phyloP scores from a whole-genome alignment of 2,113 vertebrate species.

The Tympanuchus pallidicinctus region DNA sequence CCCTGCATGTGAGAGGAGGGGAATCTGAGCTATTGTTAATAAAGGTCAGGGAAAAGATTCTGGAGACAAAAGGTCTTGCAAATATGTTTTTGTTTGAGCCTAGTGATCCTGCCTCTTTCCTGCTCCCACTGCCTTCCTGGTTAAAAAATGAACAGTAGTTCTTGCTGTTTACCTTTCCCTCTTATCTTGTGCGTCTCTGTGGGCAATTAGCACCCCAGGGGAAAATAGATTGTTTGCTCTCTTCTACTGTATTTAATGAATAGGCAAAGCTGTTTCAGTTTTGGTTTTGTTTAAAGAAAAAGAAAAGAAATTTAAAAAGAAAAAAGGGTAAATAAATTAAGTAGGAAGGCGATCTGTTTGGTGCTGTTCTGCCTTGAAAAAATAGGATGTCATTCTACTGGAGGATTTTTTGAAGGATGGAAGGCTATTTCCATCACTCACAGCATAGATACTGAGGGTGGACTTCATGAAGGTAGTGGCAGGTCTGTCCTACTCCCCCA shows the following conservation, averaged over 20 bases:
- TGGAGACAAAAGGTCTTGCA: not conserved
- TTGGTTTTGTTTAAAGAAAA: not conserved
- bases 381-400: not conserved
- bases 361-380: not conserved
- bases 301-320: not conserved
- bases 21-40: not conserved
- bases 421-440: not conserved
- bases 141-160: not conserved
- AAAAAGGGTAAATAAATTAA: not conserved
- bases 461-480: accelerated
- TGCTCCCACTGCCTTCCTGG: not conserved
- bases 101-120: not conserved
- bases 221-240: not conserved
- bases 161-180: not conserved
- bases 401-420: not conserved
- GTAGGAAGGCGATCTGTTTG: accelerated
- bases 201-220: not conserved
- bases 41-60: not conserved
- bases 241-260: not conserved
- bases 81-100: slow-evolving; percentile 16
- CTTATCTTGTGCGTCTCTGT: not conserved
- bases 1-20: not conserved
- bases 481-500: accelerated
- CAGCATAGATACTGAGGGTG: accelerated
- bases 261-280: not conserved